These are phyloP conservation scores for Batillaria attramentaria DNA, from an alignment of 1,140 invertebrate genomes.

Conservation along the genomic window DNA sequence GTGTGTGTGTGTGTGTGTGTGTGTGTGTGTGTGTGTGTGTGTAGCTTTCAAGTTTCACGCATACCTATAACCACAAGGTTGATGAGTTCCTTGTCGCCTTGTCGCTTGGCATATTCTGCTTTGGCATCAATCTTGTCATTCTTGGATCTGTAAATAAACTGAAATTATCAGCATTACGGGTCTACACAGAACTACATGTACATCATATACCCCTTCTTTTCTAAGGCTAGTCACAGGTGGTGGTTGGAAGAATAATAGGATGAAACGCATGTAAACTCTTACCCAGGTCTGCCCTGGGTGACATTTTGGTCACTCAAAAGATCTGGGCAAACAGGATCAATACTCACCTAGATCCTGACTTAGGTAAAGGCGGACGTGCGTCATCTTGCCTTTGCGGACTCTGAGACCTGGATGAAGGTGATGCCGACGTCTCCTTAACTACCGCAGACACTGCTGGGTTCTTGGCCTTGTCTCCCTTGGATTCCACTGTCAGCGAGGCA, in stretches of 20 bases:
- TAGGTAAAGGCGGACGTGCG: constrained; percentile 3
- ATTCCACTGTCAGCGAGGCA: constrained; percentile 1
- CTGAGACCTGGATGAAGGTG: constrained; percentile 6
- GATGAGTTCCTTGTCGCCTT: constrained; percentile 87
- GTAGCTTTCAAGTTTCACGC: no score
- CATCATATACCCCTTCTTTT: no score
- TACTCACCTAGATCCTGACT: constrained; percentile 23
- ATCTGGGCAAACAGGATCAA: no score
- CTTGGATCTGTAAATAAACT: constrained; percentile 71
- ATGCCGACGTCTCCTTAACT: not conserved
- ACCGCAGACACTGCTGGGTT: constrained; percentile 16
- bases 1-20: not conserved
- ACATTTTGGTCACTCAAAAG: no score
- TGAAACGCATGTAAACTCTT: no score
- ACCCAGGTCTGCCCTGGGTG: no score
- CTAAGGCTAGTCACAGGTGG: no score
- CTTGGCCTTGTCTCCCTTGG: not conserved
- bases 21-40: not conserved
- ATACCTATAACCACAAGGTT: constrained; percentile 91
- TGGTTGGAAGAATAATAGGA: no score
- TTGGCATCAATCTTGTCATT: constrained; percentile 69
- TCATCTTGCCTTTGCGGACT: not conserved
- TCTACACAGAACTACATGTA: no score
- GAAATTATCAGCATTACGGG: no score
- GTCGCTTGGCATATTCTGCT: constrained; percentile 81